Base-by-base conservation (phyloP, 2,888 invertebrate genomes). In the Lissocephala sabroskyi region DNA sequence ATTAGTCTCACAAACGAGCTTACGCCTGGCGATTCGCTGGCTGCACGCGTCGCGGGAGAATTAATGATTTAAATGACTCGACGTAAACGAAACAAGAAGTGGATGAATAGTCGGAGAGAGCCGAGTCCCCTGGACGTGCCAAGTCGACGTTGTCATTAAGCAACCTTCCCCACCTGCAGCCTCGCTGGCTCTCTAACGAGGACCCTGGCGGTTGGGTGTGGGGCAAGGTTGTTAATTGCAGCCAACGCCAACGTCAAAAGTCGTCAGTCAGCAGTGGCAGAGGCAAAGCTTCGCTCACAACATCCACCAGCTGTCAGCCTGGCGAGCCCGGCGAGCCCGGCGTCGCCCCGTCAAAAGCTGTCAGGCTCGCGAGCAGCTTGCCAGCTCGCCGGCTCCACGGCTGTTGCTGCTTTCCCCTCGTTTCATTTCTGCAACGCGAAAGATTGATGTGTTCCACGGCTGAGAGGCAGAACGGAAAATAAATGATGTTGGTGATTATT, bases 401-500 rank as follows among this genome's bases (percentile, higher is more conserved):
- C 43, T 64, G 56, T 47, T 52, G 48, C 41, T 47, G 45, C 26
- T 55, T 52, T 39, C 39, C 55, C 36, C 33, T 49, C 52, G 42
- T 57, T 45, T 49, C 45, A 62, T 55, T 71, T 70, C 68, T 73
- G 65, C 74, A 57, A 73, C 62, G 70, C 65, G 78, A 70, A 79
- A 80, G 80, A 81, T 80, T 81, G 81, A 80, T 80, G 82, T 65
- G 71, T 64, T 67, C 58, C 76, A 76, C 65, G 57, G 52, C 77
- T 74, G 73, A n/a, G n/a, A 68, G 73, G 68, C 77, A 76, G 76
- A 70, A 71, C 68, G 75, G 77, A 79, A 79, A 79, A 81, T 80
- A 80, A 80, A 78, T 81, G 82, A 81, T 80, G 79, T 78, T 79
- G 75, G 81, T 81, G 80, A 80, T 80, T 81, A 80, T 80, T 81